A percentile compares a stretch with the other conserved stretches of the same genome.
These are phyloP conservation scores for Cairina moschata DNA, from an alignment of 2,113 vertebrate species.

Conservation along the genomic window DNA sequence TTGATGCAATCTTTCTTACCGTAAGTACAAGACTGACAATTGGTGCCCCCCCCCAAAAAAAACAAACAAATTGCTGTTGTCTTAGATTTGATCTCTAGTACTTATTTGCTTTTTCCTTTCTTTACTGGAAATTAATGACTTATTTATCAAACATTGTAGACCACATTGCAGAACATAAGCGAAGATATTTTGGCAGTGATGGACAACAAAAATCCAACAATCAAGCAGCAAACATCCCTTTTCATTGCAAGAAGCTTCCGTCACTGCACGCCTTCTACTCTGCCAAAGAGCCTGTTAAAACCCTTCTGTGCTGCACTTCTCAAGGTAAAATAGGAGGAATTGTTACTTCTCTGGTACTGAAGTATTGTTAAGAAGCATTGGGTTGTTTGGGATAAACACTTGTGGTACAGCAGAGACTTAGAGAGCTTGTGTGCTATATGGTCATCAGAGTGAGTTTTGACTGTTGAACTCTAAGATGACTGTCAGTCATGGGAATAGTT, in stretches of 20 bases:
- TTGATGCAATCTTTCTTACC: conserved; percentile 95
- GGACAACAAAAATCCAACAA: conserved; percentile 99
- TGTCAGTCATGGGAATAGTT: not conserved
- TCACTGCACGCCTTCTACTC: conserved; percentile 89
- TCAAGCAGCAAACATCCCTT: conserved; percentile 96
- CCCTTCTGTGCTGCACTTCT: conserved; percentile 93
- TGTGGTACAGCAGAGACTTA: not conserved
- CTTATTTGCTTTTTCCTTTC: not conserved
- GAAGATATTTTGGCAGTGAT: conserved; percentile 95
- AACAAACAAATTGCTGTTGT: not conserved
- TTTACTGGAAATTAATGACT: not conserved
- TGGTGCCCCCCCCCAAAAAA: not conserved
- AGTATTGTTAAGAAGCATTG: not conserved
- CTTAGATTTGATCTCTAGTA: not conserved
- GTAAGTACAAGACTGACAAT: conserved; percentile 76
- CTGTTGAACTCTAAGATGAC: not conserved
- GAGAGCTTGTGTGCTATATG: not conserved
- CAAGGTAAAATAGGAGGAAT: conserved; percentile 82
- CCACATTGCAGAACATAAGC: conserved; percentile 92
- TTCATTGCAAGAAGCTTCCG: conserved; percentile 96
- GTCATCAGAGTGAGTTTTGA: not conserved
- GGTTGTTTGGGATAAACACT: not conserved
- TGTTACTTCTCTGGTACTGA: not conserved
- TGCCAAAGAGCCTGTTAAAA: conserved; percentile 93
- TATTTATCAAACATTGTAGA: conserved; percentile 74